Evolutionary conservation across 2,797 vertebrate genomes (phyloP).

Genomic region (Podargus strigoides): DNA sequence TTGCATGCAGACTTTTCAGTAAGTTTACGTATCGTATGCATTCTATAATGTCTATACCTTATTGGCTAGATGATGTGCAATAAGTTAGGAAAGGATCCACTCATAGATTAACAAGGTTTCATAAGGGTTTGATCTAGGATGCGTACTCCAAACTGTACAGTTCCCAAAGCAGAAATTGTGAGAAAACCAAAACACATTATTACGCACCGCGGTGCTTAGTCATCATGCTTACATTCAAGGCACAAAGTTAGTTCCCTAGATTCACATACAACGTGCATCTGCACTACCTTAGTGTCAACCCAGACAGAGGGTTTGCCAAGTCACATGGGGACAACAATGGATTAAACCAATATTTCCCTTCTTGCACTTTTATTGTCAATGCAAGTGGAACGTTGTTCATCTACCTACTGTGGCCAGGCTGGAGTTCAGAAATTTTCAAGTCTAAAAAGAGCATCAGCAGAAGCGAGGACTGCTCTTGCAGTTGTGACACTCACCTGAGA

Average conservation of each 20-base stretch:
- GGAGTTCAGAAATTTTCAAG: not conserved
- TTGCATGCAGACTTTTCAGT: not conserved
- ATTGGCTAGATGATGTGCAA: not conserved
- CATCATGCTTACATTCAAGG: not conserved
- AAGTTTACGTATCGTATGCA: not conserved
- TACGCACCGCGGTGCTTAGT: not conserved
- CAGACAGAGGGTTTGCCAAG: not conserved
- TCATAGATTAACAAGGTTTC: not conserved
- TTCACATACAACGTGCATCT: not conserved
- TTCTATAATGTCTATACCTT: not conserved
- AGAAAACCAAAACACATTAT: not conserved
- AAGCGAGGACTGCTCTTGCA: not conserved
- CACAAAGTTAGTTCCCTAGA: not conserved
- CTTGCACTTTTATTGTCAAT: not conserved
- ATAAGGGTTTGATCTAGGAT: not conserved
- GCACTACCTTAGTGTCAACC: not conserved
- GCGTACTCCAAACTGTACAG: not conserved
- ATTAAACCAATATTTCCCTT: not conserved
- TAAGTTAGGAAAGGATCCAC: not conserved
- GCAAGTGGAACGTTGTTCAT: not conserved
- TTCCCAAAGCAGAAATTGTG: not conserved
- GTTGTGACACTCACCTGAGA: not conserved
- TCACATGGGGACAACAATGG: not conserved
- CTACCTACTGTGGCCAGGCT: accelerated
- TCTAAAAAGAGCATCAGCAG: not conserved